A percentile compares a stretch with the other conserved stretches of the same genome.
phyloP scores from a whole-genome alignment of 2,888 invertebrate species.

The Drosophila robusta region DNA sequence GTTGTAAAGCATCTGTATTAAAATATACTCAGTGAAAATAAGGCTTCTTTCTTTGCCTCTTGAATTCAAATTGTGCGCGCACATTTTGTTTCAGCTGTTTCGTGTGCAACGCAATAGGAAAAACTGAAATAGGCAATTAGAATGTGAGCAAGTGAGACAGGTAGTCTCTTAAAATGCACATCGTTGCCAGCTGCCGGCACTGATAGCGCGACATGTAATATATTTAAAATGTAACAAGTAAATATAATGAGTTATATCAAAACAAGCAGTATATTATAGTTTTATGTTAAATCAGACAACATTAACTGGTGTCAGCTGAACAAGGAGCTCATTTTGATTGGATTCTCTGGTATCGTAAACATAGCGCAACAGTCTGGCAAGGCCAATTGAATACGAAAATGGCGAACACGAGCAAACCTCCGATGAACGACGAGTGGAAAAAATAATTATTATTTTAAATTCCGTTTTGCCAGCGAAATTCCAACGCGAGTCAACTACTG shows the following conservation, averaged over 20 bases:
- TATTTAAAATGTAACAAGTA: conserved; percentile 3
- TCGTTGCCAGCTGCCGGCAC: conserved; percentile 31
- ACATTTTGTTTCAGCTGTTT: conserved; percentile 50
- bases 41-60: neutral
- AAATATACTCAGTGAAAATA: neutral
- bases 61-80: conserved; percentile 43
- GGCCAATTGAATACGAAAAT: conserved; percentile 68
- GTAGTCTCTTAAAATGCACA: neutral
- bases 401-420: conserved; percentile 80
- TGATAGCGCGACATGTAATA: conserved; percentile 2
- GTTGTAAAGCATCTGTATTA: neutral
- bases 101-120: conserved; percentile 8
- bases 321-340: neutral
- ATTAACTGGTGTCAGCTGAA: neutral
- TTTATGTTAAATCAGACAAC: neutral
- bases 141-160: conserved; percentile 40
- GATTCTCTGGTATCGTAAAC: conserved; percentile 10
- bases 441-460: conserved; percentile 84
- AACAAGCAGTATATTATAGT: neutral
- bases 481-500: conserved; percentile 67
- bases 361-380: conserved; percentile 58
- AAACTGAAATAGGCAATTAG: conserved; percentile 8
- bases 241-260: neutral
- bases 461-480: conserved; percentile 83
- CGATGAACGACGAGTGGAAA: conserved; percentile 82